phyloP scores from a whole-genome alignment of 1,140 invertebrate species.

The Rhynchophorus ferrugineus region DNA sequence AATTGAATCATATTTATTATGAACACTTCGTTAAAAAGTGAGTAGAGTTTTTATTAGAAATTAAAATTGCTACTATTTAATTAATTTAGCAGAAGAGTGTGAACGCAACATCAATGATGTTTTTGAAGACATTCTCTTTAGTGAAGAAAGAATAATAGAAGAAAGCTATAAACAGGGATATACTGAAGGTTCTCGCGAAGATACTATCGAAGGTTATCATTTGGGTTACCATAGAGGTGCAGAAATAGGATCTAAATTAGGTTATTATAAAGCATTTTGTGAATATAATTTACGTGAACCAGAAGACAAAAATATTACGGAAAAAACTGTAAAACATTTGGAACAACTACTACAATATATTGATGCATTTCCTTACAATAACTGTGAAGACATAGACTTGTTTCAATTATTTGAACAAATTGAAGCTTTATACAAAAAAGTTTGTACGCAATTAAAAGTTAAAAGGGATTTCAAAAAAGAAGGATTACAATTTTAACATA shows the following conservation, averaged over 20 bases:
- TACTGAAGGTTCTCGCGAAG: conserved; percentile 44
- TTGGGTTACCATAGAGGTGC: conserved; percentile 57
- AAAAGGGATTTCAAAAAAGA: conserved; percentile 45
- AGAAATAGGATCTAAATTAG: conserved; percentile 56
- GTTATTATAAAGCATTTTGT: conserved; percentile 49
- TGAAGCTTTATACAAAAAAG: conserved; percentile 56
- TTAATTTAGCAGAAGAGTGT: no score
- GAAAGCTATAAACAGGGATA: conserved; percentile 54
- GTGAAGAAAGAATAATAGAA: conserved; percentile 49
- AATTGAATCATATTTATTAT: no score
- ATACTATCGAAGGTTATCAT: conserved; percentile 54
- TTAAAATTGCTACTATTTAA: no score
- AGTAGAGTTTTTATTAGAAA: no score
- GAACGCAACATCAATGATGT: conserved; percentile 61
- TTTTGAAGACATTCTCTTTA: conserved; percentile 53
- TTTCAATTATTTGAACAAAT: conserved; percentile 52
- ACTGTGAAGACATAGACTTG: conserved; percentile 57
- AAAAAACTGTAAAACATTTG: conserved; percentile 49
- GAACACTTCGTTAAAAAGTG: no score
- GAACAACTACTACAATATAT: conserved; percentile 52
- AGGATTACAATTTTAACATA: conserved; percentile 44
- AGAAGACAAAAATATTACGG: conserved; percentile 25
- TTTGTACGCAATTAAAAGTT: conserved; percentile 59
- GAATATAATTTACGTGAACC: conserved; percentile 36
- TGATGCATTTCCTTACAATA: conserved; percentile 55